These are phyloP conservation scores for Syndactyla subalaris DNA, from an alignment of 2,797 vertebrate genomes.

Conservation along the genomic window DNA sequence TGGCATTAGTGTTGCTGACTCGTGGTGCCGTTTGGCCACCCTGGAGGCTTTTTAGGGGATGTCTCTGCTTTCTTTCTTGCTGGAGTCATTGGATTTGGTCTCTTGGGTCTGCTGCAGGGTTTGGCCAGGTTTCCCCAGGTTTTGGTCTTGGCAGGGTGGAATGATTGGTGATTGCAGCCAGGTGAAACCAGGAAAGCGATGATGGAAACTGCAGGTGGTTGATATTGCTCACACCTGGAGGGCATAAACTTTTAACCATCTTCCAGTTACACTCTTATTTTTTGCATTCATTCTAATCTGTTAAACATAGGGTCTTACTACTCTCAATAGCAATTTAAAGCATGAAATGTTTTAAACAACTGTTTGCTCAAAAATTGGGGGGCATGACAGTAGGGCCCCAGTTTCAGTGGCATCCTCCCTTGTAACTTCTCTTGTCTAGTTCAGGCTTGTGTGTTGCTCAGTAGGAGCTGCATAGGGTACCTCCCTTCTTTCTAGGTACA, in stretches of 20 bases:
- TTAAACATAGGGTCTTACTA: not conserved
- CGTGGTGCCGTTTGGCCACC: not conserved
- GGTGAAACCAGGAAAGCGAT: not conserved
- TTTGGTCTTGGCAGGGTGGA: not conserved
- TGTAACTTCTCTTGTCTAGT: not conserved
- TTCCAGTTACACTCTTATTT: not conserved
- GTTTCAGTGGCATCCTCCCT: not conserved
- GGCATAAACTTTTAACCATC: not conserved
- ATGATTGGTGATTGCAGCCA: not conserved
- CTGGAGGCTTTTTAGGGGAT: not conserved
- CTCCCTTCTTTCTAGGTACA: not conserved
- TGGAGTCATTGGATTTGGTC: not conserved
- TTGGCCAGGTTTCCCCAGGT: not conserved
- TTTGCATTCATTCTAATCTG: not conserved
- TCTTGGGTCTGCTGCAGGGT: not conserved
- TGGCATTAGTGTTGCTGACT: fast-evolving
- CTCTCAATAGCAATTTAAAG: not conserved
- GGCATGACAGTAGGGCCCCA: fast-evolving
- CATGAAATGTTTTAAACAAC: not conserved
- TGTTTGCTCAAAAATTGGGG: not conserved
- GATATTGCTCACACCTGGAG: not conserved
- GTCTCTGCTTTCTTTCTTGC: not conserved
- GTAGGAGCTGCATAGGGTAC: not conserved
- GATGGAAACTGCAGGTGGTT: not conserved
- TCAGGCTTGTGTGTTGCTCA: not conserved